Conservation (phyloP, 2,113 vertebrate genomes). For the Neofelis nebulosa region DNA sequence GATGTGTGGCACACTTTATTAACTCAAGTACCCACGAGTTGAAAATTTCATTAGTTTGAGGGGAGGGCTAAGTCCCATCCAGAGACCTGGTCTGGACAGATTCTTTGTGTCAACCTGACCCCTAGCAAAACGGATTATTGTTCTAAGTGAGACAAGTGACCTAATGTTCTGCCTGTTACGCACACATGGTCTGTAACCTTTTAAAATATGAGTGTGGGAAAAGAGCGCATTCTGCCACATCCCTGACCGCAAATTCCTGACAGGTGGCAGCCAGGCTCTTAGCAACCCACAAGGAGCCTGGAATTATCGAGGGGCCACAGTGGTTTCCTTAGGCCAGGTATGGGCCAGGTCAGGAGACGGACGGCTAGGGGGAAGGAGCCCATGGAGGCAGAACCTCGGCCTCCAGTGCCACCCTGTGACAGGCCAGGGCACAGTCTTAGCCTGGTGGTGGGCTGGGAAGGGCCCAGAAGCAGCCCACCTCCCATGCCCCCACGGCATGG, state of each 20-base stretch:
- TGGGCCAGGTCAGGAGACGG: background rate
- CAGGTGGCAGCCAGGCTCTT: slow-evolving; percentile 90
- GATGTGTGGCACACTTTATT: slow-evolving; percentile 93
- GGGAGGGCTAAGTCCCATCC: slow-evolving; percentile 89
- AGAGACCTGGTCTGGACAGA: slow-evolving; percentile 89
- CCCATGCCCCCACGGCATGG: rapidly evolving
- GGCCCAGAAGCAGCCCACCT: rapidly evolving
- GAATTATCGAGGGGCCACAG: slow-evolving; percentile 84
- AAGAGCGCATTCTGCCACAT: slow-evolving; percentile 86
- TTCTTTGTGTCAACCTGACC: slow-evolving; percentile 91
- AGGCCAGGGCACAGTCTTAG: background rate
- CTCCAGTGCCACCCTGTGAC: background rate
- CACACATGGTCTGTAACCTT: slow-evolving; percentile 93
- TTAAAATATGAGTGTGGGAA: slow-evolving; percentile 94
- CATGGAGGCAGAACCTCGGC: background rate
- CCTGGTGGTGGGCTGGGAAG: background rate
- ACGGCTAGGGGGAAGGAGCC: background rate
- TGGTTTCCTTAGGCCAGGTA: slow-evolving; percentile 64
- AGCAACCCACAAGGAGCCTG: slow-evolving; percentile 89
- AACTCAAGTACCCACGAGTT: slow-evolving; percentile 90
- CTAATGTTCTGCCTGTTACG: slow-evolving; percentile 92
- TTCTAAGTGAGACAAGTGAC: slow-evolving; percentile 93
- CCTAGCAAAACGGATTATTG: slow-evolving; percentile 93
- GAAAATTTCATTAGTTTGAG: slow-evolving; percentile 94
- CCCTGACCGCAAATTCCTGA: slow-evolving; percentile 87